Evolutionary conservation across 2,888 invertebrate genomes (phyloP), one percentile per base, ranked within the genome.

Genomic region (Petrolisthes cinctipes): DNA sequence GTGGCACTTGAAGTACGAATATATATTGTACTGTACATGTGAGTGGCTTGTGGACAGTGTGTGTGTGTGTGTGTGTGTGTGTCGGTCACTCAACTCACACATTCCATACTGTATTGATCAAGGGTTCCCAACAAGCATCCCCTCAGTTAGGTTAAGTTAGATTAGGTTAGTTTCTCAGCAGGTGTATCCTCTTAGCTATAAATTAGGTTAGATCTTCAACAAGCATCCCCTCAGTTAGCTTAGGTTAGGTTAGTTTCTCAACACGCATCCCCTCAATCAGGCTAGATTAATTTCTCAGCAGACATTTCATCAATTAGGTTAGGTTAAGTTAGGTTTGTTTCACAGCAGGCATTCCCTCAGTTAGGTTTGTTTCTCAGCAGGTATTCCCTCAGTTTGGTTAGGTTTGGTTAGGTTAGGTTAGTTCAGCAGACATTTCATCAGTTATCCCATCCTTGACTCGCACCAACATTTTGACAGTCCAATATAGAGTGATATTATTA

Each of bases 61-160:
- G 56, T n/a, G n/a, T 56, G 56, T 80, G 80, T 54, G 80, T 80
- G 56, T 54, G 56, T 80, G 80, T 80, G 54, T 54, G 80, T 56
- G 80, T 56, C 37, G 37, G 37, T 37, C 37, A 37, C 37, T 37
- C 37, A 37, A 37, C 37, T 37, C 37, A 37, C 37, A 37, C 37
- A 37, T 37, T 37, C 37, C 37, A 37, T 37, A 37, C 37, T 37
- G 37, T 37, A 37, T 37, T 37, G 37, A 37, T 37, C 37, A 37
- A 2, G 37, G 9, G 17, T 5, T 9, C 17, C 20, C 14, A 20
- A 76, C 51, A 7, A 23, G 76, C 2, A 37, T 37, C 37, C 37
- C 37, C 37, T 37, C 37, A 61, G 9, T 2, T 61, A 61, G 61
- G 61, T 61, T 61, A 61, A 17, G 61, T 61, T 11, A 61, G 61